phyloP scores from a whole-genome alignment of 2,888 invertebrate species.

The Heteropelma amictum region DNA sequence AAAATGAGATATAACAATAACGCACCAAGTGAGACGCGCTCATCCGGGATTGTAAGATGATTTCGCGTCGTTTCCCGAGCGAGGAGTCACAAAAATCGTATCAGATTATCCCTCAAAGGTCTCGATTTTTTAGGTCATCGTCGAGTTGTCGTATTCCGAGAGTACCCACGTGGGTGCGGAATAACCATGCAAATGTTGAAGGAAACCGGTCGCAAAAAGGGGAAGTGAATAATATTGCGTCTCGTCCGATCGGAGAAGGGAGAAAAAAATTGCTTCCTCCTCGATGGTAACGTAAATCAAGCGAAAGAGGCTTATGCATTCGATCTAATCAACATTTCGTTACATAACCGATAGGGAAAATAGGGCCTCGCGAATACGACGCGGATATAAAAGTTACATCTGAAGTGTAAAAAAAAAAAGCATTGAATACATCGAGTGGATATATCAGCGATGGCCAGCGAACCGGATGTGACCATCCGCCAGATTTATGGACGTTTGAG shows the following conservation, averaged over 20 bases:
- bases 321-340: slow-evolving; percentile 15
- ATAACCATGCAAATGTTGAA: neutral
- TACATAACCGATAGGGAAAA: neutral
- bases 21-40: too few relatives aligned
- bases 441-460: too few relatives aligned
- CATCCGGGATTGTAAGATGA: too few relatives aligned
- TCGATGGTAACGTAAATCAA: neutral
- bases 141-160: neutral
- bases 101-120: neutral
- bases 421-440: neutral
- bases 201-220: too few relatives aligned
- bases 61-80: neutral
- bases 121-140: neutral
- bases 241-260: neutral
- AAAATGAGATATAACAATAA: too few relatives aligned
- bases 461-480: too few relatives aligned
- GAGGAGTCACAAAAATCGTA: neutral
- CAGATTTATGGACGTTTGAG: too few relatives aligned
- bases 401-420: neutral
- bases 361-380: neutral
- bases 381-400: neutral
- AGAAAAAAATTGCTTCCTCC: slow-evolving; percentile 9
- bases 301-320: slow-evolving; percentile 7
- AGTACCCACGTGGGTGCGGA: neutral
- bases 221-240: neutral